A percentile compares a stretch with the other conserved stretches of the same genome.
phyloP scores from a whole-genome alignment of 2,113 vertebrate genomes.

The Aplodontia rufa region DNA sequence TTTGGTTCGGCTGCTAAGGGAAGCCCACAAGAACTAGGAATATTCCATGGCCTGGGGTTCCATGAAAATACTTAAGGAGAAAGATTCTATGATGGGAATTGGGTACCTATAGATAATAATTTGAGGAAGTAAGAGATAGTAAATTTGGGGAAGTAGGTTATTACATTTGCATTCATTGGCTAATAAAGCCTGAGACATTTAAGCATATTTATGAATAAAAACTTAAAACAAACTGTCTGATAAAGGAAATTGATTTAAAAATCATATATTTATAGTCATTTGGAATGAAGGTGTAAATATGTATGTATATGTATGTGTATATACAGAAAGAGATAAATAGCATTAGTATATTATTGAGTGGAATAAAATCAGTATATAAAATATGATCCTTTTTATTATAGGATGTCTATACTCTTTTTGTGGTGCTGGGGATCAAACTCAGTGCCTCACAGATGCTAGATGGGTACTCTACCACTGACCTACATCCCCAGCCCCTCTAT shows the following conservation, averaged over 20 bases:
- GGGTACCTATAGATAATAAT: not conserved
- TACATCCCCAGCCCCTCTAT: not conserved
- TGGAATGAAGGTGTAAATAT: not conserved
- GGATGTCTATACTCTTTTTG: not conserved
- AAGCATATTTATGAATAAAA: conserved; percentile 12
- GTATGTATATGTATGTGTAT: not conserved
- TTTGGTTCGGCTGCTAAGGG: not conserved
- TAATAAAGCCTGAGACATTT: not conserved
- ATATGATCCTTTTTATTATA: not conserved
- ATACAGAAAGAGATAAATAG: not conserved
- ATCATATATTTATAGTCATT: conserved; percentile 38
- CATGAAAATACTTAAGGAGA: not conserved
- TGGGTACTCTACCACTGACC: not conserved
- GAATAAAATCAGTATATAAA: conserved; percentile 47
- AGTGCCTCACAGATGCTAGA: not conserved
- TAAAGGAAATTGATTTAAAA: conserved; percentile 47
- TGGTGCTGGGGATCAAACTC: not conserved
- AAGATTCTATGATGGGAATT: not conserved
- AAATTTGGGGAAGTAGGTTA: not conserved
- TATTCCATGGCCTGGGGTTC: not conserved
- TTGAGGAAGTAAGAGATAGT: not conserved
- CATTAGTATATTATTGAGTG: not conserved
- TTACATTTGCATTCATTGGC: not conserved
- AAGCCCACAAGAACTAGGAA: not conserved
- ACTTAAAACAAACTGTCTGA: not conserved